phyloP scores from a whole-genome alignment of 2,888 invertebrate species.

The Ctenicera cuprea region DNA sequence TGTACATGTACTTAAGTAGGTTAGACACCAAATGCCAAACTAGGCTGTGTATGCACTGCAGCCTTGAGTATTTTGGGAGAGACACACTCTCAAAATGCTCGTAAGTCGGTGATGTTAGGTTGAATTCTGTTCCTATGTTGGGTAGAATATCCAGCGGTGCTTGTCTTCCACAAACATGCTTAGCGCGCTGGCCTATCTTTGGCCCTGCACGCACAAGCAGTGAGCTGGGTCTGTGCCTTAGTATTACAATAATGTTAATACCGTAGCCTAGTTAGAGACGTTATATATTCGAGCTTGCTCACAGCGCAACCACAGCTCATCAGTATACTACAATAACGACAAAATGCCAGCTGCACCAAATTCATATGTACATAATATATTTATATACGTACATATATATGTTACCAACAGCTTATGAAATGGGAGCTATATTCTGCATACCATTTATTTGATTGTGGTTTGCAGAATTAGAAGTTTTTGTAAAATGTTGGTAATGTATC shows the following conservation, averaged over 20 bases:
- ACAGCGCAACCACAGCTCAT: slow-evolving; percentile 68
- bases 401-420: slow-evolving; percentile 39
- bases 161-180: slow-evolving; percentile 72
- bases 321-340: slow-evolving; percentile 56
- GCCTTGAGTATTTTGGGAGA: slow-evolving; percentile 57
- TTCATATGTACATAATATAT: slow-evolving; percentile 65
- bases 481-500: slow-evolving; percentile 42
- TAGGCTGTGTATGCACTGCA: slow-evolving; percentile 63
- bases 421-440: slow-evolving; percentile 15
- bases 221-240: slow-evolving; percentile 74
- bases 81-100: slow-evolving; percentile 57
- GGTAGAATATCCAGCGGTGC: slow-evolving; percentile 72
- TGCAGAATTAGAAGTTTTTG: slow-evolving; percentile 28
- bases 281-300: slow-evolving; percentile 71
- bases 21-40: slow-evolving; percentile 56
- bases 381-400: slow-evolving; percentile 64
- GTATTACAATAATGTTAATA: slow-evolving; percentile 73
- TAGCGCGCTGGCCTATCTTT: slow-evolving; percentile 59
- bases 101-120: slow-evolving; percentile 62
- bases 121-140: slow-evolving; percentile 72
- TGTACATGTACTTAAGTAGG: slow-evolving; percentile 52
- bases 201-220: slow-evolving; percentile 67
- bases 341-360: slow-evolving; percentile 61
- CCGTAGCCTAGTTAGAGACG: slow-evolving; percentile 67
- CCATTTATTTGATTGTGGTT: background rate